Evolutionary conservation across 1,140 invertebrate species (phyloP).

Genomic region (Drosophila nigrodunni): DNA sequence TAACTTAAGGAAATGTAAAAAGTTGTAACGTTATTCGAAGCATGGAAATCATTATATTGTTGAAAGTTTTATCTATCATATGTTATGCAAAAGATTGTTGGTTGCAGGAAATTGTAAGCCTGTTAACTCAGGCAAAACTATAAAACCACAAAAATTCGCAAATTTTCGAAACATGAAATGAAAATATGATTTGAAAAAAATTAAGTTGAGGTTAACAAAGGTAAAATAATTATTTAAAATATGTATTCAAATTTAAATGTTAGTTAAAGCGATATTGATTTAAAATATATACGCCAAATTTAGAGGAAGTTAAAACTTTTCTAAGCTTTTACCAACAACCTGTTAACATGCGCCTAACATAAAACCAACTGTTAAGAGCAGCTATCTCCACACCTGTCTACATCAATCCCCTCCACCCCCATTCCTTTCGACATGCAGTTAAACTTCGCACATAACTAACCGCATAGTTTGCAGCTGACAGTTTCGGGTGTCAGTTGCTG

Average conservation of each 20-base stretch:
- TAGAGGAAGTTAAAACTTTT: too few species aligned
- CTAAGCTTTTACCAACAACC: conserved; percentile 20
- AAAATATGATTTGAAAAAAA: too few species aligned
- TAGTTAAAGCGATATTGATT: too few species aligned
- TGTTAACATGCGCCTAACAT: conserved; percentile 34
- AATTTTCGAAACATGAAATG: too few species aligned
- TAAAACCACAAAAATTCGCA: background rate
- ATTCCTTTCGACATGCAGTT: background rate
- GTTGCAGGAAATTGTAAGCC: conserved; percentile 1
- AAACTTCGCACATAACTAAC: conserved; percentile 23
- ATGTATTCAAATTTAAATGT: too few species aligned
- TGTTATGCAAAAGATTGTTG: conserved; percentile 2
- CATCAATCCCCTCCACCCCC: too few species aligned
- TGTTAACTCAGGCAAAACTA: background rate
- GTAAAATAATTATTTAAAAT: too few species aligned
- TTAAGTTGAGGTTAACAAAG: too few species aligned
- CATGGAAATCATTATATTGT: conserved; percentile 5
- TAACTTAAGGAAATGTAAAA: conserved; percentile 37
- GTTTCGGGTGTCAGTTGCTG: conserved; percentile 2
- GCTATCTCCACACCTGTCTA: background rate
- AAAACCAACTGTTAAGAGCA: conserved; percentile 18
- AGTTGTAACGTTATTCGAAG: conserved; percentile 3
- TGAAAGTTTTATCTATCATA: background rate
- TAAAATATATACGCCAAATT: too few species aligned
- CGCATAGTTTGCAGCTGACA: conserved; percentile 31